Base-by-base conservation (phyloP, 1,140 invertebrate species). In the Limonius californicus region DNA sequence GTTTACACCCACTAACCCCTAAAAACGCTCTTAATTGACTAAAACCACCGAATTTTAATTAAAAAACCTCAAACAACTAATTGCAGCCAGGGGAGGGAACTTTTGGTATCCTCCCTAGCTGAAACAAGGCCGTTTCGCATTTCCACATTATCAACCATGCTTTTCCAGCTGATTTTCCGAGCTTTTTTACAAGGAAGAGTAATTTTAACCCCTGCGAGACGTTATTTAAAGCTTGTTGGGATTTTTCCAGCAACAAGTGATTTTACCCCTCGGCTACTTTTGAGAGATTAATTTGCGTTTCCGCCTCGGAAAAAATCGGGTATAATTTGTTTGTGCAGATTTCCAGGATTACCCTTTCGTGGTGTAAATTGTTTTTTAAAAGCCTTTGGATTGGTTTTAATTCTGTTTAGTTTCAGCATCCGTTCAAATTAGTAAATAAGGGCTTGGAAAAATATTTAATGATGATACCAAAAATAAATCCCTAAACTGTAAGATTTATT, bases 231-330 rank as follows among this genome's bases (percentile, higher is more conserved):
- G 35, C 35, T 39, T 39, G 35, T 39, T 39, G 45, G 45, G 45
- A 50, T 50, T 50, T 50, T 50, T 50, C 7, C 16, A 21, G 45
- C 45, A 50, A 50, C 45, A 50, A 50, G 45, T 50, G 45, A 50
- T 50, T 50, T 50, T 18, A 50, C 8, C 45, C 45, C 45, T 50
- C 45, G 45, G 45, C 45, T 21, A 18, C 16, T 21, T 16, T 21
- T 8, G 16, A 11, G 14, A 19, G 45, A 50, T 50, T 50, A 50
- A 50, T 50, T 19, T 14, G 6, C 12, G 16, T 50, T 50, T 50
- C 16, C 45, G 19, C 16, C 45, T 50, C 45, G 20, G 6, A 50
- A 50, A 50, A 50, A 50, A 39, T 39, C n/a, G 3, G 35, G n/a
- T 12, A 39, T 39, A 39, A 39, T 39, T 39, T 39, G 35, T 50